These are phyloP conservation scores for Rhagophthalmus giganteus DNA, from an alignment of 2,888 invertebrate genomes.

Conservation along the genomic window DNA sequence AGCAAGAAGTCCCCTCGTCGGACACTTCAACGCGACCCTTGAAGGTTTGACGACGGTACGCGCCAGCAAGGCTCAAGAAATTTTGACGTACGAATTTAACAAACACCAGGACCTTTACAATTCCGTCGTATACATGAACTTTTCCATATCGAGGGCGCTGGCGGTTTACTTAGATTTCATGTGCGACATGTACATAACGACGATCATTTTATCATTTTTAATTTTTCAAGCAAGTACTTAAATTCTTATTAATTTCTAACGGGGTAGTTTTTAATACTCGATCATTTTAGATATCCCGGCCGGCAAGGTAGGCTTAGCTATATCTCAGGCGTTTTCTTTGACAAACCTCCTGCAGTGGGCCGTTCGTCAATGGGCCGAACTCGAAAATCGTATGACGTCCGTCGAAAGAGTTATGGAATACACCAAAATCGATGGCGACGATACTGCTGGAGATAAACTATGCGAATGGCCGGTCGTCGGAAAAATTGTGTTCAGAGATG, in stretches of 20 bases:
- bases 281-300: slow-evolving; percentile 59
- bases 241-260: neutral
- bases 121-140: slow-evolving; percentile 47
- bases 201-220: slow-evolving; percentile 29
- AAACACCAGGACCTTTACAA: slow-evolving; percentile 49
- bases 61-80: slow-evolving; percentile 46
- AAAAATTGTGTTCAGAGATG: slow-evolving; percentile 65
- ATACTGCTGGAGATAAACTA: slow-evolving; percentile 55
- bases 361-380: slow-evolving; percentile 84
- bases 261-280: neutral
- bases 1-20: slow-evolving; percentile 52
- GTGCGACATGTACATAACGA: slow-evolving; percentile 40
- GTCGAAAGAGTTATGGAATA: slow-evolving; percentile 74
- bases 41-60: slow-evolving; percentile 50
- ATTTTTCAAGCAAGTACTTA: slow-evolving; percentile 21
- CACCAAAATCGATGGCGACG: slow-evolving; percentile 55
- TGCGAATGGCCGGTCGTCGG: slow-evolving; percentile 75
- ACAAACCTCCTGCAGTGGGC: slow-evolving; percentile 69
- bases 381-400: slow-evolving; percentile 79
- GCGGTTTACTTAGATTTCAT: slow-evolving; percentile 46
- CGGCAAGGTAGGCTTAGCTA: slow-evolving; percentile 77
- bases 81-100: slow-evolving; percentile 48
- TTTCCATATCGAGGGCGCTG: slow-evolving; percentile 43
- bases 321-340: slow-evolving; percentile 78
- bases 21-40: slow-evolving; percentile 49